Evolutionary conservation across 2,888 invertebrate genomes (phyloP), one percentile per base, ranked within the genome.

Genomic region (Empis stercorea): DNA sequence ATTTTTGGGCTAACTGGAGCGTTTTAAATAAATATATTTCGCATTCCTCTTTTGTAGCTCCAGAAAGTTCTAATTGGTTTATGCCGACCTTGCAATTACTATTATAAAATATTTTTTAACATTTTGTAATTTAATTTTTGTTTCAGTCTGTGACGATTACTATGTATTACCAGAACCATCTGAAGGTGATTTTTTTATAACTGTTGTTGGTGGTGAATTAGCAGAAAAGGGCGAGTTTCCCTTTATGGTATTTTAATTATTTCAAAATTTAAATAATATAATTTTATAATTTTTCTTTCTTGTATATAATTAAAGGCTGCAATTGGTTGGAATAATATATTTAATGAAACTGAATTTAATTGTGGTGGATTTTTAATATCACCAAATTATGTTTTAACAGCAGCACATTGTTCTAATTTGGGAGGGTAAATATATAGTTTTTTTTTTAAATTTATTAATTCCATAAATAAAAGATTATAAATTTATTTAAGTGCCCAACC

Each of bases 361-460:
- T 68, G 68, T 43, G 68, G 67, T 10, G 68, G 67, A 14, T 63
- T 65, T 49, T 51, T 68, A 43, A 63, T 68, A 42, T 66, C 66
- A 47, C 59, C 63, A 23, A 58, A 53, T 23, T 67, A 58, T 48
- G 59, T 66, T 1, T 30, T 68, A 10, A 65, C 66, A 3, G 64
- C 66, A 27, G 68, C 67, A 4, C 68, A 68, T 54, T 68, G 68
- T 48, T 59, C 63, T 1, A 45, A 54, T 23, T 48, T 59, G 11
- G 57, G 58, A 1, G 63, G 61, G 65, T 65, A 51, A 49, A 48
- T 40, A 6, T 27, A 27, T 9, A 3, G 5, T 20, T 20, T n/a
- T n/a, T n/a, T n/a, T 47, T 30, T 10, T 30, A 16, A 10, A 45
- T 17, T 9, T 30, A 30, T 16, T 20, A 37, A 14, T 37, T 16